Evolutionary conservation across 2,888 invertebrate genomes (phyloP).

Genomic region (Latrodectus elegans): DNA sequence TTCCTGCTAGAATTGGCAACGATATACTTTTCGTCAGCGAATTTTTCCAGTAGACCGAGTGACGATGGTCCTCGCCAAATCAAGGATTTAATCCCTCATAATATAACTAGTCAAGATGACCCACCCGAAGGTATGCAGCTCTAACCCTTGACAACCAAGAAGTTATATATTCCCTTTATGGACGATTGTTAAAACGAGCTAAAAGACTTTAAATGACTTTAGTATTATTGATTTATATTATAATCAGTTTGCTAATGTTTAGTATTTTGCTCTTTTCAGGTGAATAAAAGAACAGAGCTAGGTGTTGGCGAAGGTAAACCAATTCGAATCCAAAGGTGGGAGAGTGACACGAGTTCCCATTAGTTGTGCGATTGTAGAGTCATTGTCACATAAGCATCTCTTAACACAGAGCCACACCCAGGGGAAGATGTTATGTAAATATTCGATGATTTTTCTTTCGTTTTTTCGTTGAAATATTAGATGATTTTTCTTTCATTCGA

Average conservation of each 20-base stretch:
- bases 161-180: background rate
- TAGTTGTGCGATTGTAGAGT: no score
- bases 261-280: background rate
- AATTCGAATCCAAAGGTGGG: background rate
- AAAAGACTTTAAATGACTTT: background rate
- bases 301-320: background rate
- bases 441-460: no score
- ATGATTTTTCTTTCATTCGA: no score
- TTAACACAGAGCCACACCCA: no score
- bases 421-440: no score
- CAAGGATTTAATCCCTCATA: background rate
- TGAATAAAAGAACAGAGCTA: no score
- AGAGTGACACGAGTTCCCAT: background rate
- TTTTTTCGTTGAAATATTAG: no score
- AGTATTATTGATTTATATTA: background rate
- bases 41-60: background rate
- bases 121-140: background rate
- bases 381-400: no score
- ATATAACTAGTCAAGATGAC: background rate
- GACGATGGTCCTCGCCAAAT: background rate
- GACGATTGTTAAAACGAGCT: background rate
- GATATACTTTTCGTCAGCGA: background rate
- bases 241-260: background rate
- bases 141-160: background rate
- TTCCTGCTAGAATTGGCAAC: background rate